Percentiles rank a stretch among this genome's conserved stretches.
phyloP scores from a whole-genome alignment of 2,797 vertebrate species.

The Melopsittacus undulatus region DNA sequence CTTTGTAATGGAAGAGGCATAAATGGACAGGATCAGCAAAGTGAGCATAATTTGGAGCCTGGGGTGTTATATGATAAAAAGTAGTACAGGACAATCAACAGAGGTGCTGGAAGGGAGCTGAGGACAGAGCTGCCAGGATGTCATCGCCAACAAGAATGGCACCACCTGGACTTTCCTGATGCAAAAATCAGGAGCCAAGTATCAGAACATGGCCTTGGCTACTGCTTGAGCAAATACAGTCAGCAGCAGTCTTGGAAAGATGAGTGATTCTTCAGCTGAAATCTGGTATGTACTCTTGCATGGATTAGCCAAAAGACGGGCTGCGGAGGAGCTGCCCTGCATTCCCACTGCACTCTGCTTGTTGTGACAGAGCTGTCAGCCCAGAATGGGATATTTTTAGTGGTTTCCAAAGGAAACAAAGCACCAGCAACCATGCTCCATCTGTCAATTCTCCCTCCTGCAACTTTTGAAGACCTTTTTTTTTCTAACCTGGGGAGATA shows the following conservation, averaged over 20 bases:
- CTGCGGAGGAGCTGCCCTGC: neutral
- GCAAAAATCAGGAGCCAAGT: neutral
- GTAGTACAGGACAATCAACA: neutral
- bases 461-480: neutral
- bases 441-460: neutral
- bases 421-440: neutral
- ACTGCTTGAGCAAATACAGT: neutral
- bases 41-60: neutral
- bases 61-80: neutral
- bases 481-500: neutral
- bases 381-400: neutral
- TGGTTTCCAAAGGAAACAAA: slow-evolving; percentile 19
- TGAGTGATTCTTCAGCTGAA: fast-evolving
- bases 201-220: neutral
- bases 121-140: neutral
- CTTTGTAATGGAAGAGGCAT: neutral
- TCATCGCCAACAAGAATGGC: neutral
- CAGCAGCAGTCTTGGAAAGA: neutral
- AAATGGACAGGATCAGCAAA: neutral
- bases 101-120: neutral
- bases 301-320: neutral
- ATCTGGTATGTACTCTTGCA: fast-evolving
- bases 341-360: neutral
- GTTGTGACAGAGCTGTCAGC: neutral
- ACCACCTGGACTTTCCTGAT: neutral